Percentiles rank a stretch among this genome's conserved stretches.
Evolutionary conservation across 2,888 invertebrate genomes (phyloP).

Genomic region (Drosophila flavopinicola): DNA sequence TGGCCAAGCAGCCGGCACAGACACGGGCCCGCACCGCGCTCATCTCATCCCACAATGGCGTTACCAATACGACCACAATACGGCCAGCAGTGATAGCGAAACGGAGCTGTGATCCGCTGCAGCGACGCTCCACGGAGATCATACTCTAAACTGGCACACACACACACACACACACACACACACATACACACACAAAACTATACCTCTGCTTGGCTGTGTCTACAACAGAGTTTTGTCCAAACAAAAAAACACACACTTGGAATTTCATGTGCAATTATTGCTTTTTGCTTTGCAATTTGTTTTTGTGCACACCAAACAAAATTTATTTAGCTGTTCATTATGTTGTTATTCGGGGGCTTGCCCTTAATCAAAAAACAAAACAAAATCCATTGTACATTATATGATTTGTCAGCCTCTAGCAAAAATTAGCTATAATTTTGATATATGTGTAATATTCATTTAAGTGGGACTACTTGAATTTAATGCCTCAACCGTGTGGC

Average conservation of each 20-base stretch:
- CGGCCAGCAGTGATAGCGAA: conserved; percentile 30
- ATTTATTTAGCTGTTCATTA: conserved; percentile 54
- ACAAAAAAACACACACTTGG: conserved; percentile 6
- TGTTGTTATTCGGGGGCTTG: conserved; percentile 78
- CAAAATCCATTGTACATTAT: conserved; percentile 50
- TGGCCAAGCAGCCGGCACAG: conserved; percentile 77
- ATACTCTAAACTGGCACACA: conserved; percentile 74
- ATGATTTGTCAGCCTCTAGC: conserved; percentile 15
- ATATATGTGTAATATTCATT: conserved; percentile 53
- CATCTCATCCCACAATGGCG: conserved; percentile 71
- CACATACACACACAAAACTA: no score
- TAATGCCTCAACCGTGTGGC: conserved; percentile 24
- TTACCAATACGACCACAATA: conserved; percentile 63
- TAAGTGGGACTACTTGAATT: conserved; percentile 59
- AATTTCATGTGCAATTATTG: conserved; percentile 28
- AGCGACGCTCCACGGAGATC: conserved; percentile 82
- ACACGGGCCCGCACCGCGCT: conserved; percentile 56
- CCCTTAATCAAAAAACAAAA: conserved; percentile 14
- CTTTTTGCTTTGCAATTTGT: conserved; percentile 7
- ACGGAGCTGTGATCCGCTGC: conserved; percentile 82
- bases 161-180: no score
- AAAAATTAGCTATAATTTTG: conserved; percentile 38
- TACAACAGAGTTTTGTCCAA: conserved; percentile 25
- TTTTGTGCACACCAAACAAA: conserved; percentile 1
- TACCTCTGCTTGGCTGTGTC: conserved; percentile 43